Evolutionary conservation across 2,888 invertebrate species (phyloP).

Genomic region (Sepioteuthis lessoniana): DNA sequence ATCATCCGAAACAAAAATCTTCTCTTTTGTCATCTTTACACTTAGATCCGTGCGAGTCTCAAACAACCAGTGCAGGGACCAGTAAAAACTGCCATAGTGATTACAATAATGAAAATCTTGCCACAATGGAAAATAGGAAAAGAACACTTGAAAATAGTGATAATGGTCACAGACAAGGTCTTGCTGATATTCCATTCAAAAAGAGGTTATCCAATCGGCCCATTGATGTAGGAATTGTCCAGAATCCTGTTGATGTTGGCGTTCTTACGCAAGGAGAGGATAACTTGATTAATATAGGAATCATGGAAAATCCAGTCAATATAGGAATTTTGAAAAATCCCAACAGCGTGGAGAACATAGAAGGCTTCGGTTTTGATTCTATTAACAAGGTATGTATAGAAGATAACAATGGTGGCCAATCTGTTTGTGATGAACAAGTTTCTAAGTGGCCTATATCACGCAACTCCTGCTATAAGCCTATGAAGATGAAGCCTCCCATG

Average conservation of each 20-base stretch:
- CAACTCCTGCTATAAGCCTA: not conserved
- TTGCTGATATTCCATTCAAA: constrained; percentile 45
- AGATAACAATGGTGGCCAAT: not conserved
- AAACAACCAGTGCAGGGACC: constrained; percentile 14
- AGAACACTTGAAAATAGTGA: not conserved
- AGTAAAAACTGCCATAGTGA: constrained; percentile 43
- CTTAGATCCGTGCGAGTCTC: not conserved
- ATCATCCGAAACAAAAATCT: constrained; percentile 24
- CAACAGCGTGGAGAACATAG: constrained; percentile 34
- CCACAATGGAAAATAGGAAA: not conserved
- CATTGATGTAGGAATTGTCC: constrained; percentile 42
- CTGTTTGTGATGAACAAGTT: constrained; percentile 8
- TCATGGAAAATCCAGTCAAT: constrained; percentile 40
- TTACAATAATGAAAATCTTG: not conserved
- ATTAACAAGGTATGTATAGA: constrained; percentile 44
- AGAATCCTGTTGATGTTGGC: constrained; percentile 40
- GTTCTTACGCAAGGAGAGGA: constrained; percentile 23
- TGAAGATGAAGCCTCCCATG: not conserved
- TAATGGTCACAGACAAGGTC: constrained; percentile 36
- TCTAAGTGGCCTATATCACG: constrained; percentile 3
- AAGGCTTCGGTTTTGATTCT: not conserved
- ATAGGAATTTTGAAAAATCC: constrained; percentile 45
- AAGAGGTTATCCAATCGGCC: constrained; percentile 38
- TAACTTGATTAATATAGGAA: constrained; percentile 40
- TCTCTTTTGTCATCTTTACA: not conserved